Base-by-base conservation (phyloP, 2,888 invertebrate genomes). In the Caenorhabditis parvicauda region DNA sequence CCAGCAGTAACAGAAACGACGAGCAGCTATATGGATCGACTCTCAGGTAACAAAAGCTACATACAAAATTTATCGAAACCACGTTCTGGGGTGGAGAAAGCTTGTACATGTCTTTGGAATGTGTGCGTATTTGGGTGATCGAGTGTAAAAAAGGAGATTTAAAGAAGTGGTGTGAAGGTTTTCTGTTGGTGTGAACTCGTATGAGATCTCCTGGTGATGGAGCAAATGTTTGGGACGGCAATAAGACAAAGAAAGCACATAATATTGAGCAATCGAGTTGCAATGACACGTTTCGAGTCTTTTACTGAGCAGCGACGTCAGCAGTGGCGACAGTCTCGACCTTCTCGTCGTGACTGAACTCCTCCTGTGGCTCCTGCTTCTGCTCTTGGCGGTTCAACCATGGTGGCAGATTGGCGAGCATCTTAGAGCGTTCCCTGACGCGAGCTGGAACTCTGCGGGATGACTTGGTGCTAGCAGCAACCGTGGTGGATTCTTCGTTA, bases 271-370 rank as follows among this genome's bases (percentile, higher is more conserved):
- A 25, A 37, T 3, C 17, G 3, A 19, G 19, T 14, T 29, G 25
- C 27, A 43, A 17, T 25, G 43, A n/a, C 12, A 24, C 1, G 9
- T 45, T 12, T 21, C 12, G n/a, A n/a, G 14, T 32, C 32, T 19
- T 32, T 32, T 42, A 45, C n/a, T 46, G 27, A 29, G 27, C 46
- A 28, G 54, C 52, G 17, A 48, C 49, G 41, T 71, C 63, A 43
- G 67, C 73, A 3, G 54, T 57, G 24, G 48, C 46, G 28, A 74
- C 72, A 22, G 65, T 56, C 29, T 74, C 67, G 22, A 59, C 41
- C 37, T 59, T 64, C 4, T 53, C 64, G 53, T 76, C 76, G 37
- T 61, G 55, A 47, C 47, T 65, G 50, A 64, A 68, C 17, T 65
- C 62, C 24, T 64, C 58, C 19, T 28, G 25, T 5, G 57, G 45